A percentile compares a stretch with the other conserved stretches of the same genome.
Evolutionary conservation across 37 sponge, comb jelly and placozoan species (phyloP).

Genomic region (Ephydatia muelleri): DNA sequence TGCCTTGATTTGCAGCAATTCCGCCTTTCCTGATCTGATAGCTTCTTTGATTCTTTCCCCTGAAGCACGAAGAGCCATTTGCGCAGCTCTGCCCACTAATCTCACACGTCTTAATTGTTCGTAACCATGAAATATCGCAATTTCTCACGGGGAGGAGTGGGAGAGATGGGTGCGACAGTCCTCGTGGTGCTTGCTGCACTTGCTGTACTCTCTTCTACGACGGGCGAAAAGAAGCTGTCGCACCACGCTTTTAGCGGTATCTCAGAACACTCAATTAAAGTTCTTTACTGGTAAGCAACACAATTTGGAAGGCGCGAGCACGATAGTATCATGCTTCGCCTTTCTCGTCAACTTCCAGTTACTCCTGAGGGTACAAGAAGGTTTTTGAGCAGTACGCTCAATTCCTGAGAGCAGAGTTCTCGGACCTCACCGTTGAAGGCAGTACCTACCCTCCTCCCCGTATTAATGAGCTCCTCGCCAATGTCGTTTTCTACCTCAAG

Average conservation of each 20-base stretch:
- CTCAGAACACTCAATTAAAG: neutral
- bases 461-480: constrained; percentile 40
- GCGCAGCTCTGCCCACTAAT: neutral
- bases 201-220: neutral
- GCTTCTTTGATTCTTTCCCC: constrained; percentile 18
- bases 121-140: neutral
- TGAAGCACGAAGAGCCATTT: neutral
- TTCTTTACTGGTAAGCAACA: neutral
- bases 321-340: neutral
- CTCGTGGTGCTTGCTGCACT: neutral
- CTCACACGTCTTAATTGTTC: neutral
- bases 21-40: constrained; percentile 31
- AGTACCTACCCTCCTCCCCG: constrained; percentile 82
- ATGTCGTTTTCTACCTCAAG: constrained; percentile 44
- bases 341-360: constrained; percentile 31
- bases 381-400: constrained; percentile 86
- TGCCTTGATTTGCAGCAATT: constrained; percentile 2
- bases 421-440: constrained; percentile 76
- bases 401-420: constrained; percentile 63
- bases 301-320: neutral
- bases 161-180: neutral
- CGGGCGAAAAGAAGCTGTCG: neutral
- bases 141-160: neutral
- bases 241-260: neutral
- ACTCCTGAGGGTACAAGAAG: constrained; percentile 90